Evolutionary conservation across 2,797 vertebrate genomes (phyloP).

Genomic region (Pseudopleuronectes americanus): DNA sequence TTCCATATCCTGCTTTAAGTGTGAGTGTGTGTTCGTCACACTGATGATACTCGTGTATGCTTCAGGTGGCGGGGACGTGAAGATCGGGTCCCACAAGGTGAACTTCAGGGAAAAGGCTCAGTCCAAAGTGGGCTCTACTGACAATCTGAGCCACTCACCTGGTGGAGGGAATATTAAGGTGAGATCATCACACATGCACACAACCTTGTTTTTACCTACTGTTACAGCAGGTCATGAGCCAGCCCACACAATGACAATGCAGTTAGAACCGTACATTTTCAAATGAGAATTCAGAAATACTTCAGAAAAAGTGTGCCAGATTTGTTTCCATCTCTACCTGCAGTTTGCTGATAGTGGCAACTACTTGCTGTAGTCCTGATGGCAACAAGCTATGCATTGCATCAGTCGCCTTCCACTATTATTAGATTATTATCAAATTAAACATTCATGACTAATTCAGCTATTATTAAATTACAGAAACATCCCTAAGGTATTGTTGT

Average conservation of each 20-base stretch:
- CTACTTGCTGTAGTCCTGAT: background rate
- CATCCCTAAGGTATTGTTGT: too few species aligned
- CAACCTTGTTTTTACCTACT: background rate
- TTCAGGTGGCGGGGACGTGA: conserved; percentile 90
- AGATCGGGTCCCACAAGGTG: conserved; percentile 92
- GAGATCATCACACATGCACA: conserved; percentile 30
- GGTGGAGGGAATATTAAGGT: conserved; percentile 88
- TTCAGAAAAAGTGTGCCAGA: background rate
- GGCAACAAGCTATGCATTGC: too few species aligned
- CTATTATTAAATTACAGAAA: background rate
- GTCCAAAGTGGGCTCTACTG: conserved; percentile 90
- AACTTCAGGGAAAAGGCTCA: conserved; percentile 92
- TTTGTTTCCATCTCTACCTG: background rate
- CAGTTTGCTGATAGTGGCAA: background rate
- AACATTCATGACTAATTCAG: background rate
- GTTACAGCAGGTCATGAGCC: too few species aligned
- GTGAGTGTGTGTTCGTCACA: background rate
- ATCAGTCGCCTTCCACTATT: background rate
- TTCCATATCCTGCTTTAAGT: background rate
- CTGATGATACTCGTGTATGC: conserved; percentile 27
- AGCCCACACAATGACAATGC: background rate
- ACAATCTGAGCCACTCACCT: conserved; percentile 87
- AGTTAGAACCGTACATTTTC: background rate
- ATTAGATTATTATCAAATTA: background rate
- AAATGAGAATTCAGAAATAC: background rate